Conservation (phyloP, 2,113 vertebrate species). For the Trochalopteron elliotii region DNA sequence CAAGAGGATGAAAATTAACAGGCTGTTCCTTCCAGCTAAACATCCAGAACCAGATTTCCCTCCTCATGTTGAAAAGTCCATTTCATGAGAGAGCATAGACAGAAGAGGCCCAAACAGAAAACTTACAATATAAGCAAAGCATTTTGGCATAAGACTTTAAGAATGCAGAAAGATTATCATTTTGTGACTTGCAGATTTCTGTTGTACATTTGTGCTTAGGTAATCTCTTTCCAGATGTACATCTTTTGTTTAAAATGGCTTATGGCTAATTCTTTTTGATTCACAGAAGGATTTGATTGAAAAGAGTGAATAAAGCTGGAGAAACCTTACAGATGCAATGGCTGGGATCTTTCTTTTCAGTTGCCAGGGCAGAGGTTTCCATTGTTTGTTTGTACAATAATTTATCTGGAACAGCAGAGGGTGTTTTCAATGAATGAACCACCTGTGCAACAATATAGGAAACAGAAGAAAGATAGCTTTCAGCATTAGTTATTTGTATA, state of each 20-base stretch:
- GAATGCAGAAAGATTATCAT: neutral
- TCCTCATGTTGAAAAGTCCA: neutral
- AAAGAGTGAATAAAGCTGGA: neutral
- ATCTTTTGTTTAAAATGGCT: slow-evolving; percentile 1
- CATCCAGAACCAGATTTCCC: neutral
- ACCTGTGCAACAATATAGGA: slow-evolving; percentile 53
- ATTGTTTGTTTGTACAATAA: slow-evolving; percentile 67
- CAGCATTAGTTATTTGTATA: neutral
- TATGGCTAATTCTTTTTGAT: slow-evolving; percentile 27
- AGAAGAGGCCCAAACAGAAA: neutral
- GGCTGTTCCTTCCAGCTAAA: neutral
- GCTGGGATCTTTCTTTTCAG: neutral
- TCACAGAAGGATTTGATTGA: slow-evolving; percentile 41
- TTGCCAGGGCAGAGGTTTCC: slow-evolving; percentile 54
- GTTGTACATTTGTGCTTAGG: neutral
- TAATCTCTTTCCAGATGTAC: neutral
- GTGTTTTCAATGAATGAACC: slow-evolving; percentile 64
- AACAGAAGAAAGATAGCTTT: slow-evolving; percentile 46
- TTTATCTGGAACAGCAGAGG: slow-evolving; percentile 41
- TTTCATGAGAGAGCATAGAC: neutral
- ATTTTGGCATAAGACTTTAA: slow-evolving; percentile 5
- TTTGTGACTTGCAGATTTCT: neutral
- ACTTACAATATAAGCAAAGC: neutral
- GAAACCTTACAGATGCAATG: neutral
- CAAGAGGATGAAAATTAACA: neutral